Percentiles rank a stretch among this genome's conserved stretches.
Evolutionary conservation across 2,113 vertebrate species (phyloP).

Genomic region (Mustela lutreola): DNA sequence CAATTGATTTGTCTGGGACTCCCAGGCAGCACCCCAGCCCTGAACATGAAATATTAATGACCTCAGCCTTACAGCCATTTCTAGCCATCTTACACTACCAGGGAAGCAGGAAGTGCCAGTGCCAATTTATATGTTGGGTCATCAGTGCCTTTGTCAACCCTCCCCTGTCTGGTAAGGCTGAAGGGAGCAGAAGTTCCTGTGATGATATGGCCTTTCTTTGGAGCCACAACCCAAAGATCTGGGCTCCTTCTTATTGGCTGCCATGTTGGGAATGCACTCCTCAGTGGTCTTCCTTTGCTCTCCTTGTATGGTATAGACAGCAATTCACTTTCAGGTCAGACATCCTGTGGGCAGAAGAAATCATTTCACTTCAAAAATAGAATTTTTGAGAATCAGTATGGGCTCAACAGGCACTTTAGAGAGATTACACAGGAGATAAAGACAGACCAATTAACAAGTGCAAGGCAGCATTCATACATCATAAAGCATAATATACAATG

Average conservation of each 20-base stretch:
- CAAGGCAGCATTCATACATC: not conserved
- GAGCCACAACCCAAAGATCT: not conserved
- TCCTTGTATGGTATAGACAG: not conserved
- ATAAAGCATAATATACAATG: not conserved
- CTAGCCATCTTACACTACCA: not conserved
- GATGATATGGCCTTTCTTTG: not conserved
- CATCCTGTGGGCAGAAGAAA: constrained; percentile 20
- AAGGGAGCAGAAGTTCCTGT: not conserved
- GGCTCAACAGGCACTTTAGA: not conserved
- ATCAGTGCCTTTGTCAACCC: not conserved
- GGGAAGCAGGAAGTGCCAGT: not conserved
- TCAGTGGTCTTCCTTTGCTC: not conserved
- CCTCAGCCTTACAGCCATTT: not conserved
- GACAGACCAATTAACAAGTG: not conserved
- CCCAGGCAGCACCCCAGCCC: not conserved
- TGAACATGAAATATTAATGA: constrained; percentile 45
- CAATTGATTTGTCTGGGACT: not conserved
- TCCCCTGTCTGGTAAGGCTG: not conserved
- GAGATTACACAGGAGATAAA: not conserved
- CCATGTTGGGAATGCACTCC: not conserved
- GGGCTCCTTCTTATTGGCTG: not conserved
- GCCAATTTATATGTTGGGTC: not conserved
- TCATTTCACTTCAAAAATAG: not conserved
- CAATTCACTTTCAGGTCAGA: not conserved
- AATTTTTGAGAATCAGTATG: not conserved